Percentiles rank a stretch among this genome's conserved stretches.
phyloP scores from a whole-genome alignment of 2,113 vertebrate species.

The Propithecus coquereli region DNA sequence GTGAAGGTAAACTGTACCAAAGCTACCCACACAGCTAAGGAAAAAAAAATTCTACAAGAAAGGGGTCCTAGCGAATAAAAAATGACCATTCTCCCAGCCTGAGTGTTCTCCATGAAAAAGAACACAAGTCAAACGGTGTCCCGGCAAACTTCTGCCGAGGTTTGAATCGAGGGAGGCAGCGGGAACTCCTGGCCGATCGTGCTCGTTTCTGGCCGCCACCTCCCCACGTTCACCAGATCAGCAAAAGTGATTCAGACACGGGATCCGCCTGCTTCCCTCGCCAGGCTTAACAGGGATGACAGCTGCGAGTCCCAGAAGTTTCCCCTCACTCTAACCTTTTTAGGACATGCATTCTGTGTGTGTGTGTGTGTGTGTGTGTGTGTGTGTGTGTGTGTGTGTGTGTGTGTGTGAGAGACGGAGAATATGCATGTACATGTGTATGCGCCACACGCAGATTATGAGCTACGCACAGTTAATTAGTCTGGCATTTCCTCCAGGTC shows the following conservation, averaged over 20 bases:
- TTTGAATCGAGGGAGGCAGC: fast-evolving
- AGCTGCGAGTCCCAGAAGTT: not conserved
- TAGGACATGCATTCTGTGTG: not conserved
- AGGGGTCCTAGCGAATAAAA: not conserved
- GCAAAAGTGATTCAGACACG: fast-evolving
- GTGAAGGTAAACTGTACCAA: not conserved
- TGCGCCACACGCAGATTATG: not conserved
- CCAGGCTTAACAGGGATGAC: not conserved
- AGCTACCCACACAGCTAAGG: not conserved
- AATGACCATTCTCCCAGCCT: not conserved
- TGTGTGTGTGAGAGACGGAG: not conserved
- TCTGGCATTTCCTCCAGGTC: not conserved
- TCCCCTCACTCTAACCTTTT: not conserved
- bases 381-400: no score
- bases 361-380: no score
- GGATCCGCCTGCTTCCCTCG: fast-evolving
- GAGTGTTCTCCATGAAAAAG: not conserved
- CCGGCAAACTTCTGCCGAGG: fast-evolving
- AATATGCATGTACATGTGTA: not conserved
- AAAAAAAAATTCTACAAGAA: not conserved
- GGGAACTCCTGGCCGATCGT: fast-evolving
- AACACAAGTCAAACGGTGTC: fast-evolving
- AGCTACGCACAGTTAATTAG: no score
- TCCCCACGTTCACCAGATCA: not conserved
- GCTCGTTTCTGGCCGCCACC: no score